Percentiles rank a stretch among this genome's conserved stretches.
These are phyloP conservation scores for Zaprionus obscuricornis DNA, from an alignment of 2,888 invertebrate genomes.

Conservation along the genomic window DNA sequence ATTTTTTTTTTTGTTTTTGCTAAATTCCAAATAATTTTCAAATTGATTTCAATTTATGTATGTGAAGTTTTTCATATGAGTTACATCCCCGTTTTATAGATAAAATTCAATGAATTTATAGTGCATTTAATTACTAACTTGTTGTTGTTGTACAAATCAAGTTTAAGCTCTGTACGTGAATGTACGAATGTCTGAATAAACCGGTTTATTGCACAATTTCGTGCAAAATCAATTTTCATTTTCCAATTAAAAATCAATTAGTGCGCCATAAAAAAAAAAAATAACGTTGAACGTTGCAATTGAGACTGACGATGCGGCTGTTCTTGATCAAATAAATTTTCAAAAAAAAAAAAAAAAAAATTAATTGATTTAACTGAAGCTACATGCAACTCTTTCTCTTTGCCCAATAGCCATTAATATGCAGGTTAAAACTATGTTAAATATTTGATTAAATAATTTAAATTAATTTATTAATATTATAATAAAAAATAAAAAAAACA, in stretches of 20 bases:
- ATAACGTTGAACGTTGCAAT: conserved; percentile 47
- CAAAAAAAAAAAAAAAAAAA: too few species aligned
- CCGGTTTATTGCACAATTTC: conserved; percentile 71
- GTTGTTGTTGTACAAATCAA: too few species aligned
- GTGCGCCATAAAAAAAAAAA: conserved; percentile 52
- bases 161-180: conserved; percentile 13
- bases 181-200: conserved; percentile 40
- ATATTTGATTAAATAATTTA: too few species aligned
- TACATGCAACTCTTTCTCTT: too few species aligned
- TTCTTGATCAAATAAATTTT: conserved; percentile 20
- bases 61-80: conserved; percentile 11
- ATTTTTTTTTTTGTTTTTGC: too few species aligned
- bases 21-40: conserved; percentile 13
- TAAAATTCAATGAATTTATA: conserved; percentile 55
- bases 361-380: too few species aligned
- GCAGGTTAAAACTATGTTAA: too few species aligned
- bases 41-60: conserved; percentile 24
- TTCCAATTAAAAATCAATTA: conserved; percentile 71
- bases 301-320: conserved; percentile 43
- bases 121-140: conserved; percentile 43
- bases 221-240: conserved; percentile 60
- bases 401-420: too few species aligned
- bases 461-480: too few species aligned
- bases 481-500: too few species aligned
- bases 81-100: conserved; percentile 32